Percentiles rank a stretch among this genome's conserved stretches.
Conservation (phyloP, 1,140 invertebrate genomes). For the Leptinotarsa undecemlineata region DNA sequence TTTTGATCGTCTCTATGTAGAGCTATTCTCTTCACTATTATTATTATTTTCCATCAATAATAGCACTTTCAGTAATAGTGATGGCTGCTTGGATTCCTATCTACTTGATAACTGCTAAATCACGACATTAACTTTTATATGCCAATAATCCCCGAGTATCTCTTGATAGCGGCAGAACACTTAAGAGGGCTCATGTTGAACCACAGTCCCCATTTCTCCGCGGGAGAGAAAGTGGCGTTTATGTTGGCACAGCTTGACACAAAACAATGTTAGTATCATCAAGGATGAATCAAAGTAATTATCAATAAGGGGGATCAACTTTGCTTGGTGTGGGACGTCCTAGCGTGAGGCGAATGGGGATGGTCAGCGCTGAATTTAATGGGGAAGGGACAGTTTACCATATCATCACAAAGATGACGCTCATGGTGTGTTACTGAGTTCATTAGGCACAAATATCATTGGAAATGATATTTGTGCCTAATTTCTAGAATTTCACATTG, state of each 20-base stretch:
- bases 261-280: constrained; percentile 7
- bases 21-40: no score
- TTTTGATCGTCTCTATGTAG: no score
- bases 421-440: no score
- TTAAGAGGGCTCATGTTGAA: constrained; percentile 20
- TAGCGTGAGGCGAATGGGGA: background rate
- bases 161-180: constrained; percentile 7
- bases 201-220: constrained; percentile 11
- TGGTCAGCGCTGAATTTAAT: no score
- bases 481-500: no score
- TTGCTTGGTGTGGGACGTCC: background rate
- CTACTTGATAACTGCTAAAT: constrained; percentile 9
- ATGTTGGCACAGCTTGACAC: constrained; percentile 5
- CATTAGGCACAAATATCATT: no score
- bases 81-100: constrained; percentile 4
- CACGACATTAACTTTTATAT: constrained; percentile 10
- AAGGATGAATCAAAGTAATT: constrained; percentile 11
- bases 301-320: background rate
- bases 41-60: no score
- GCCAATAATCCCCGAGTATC: background rate
- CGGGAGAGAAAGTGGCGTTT: constrained; percentile 17
- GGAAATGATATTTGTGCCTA: no score
- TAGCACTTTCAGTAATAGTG: background rate
- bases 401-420: no score
- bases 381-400: no score